Percentiles rank a stretch among this genome's conserved stretches.
Conservation (phyloP, 2,797 vertebrate species). For the Rhinophrynus dorsalis region DNA sequence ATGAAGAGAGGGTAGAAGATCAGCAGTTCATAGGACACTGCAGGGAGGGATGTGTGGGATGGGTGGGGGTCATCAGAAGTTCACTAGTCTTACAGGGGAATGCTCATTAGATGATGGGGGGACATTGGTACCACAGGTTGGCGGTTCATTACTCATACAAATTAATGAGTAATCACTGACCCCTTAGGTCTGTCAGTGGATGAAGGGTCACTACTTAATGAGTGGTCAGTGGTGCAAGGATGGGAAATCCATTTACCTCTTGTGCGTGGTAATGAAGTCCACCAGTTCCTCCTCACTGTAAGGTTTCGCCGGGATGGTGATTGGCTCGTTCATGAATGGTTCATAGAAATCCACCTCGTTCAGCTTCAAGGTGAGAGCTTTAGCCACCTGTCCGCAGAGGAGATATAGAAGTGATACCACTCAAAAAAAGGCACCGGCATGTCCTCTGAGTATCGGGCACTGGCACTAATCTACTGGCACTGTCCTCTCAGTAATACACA, state of each 20-base stretch:
- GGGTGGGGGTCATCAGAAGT: too few species aligned
- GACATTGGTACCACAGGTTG: too few species aligned
- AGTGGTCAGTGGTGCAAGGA: background rate
- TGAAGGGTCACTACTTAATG: too few species aligned
- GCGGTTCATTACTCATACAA: too few species aligned
- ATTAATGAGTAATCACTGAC: too few species aligned
- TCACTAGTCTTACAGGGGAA: too few species aligned
- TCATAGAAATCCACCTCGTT: constrained; percentile 98
- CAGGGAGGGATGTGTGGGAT: too few species aligned
- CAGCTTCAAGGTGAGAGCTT: constrained; percentile 89
- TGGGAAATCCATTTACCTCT: constrained; percentile 68
- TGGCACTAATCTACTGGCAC: too few species aligned
- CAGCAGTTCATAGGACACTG: too few species aligned
- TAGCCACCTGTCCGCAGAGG: constrained; percentile 80
- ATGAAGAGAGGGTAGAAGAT: too few species aligned
- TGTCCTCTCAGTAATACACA: too few species aligned
- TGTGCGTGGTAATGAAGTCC: constrained; percentile 89
- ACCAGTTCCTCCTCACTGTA: constrained; percentile 88
- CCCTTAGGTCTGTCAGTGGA: too few species aligned
- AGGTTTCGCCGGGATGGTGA: constrained; percentile 87
- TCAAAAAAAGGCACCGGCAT: background rate
- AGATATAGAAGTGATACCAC: background rate
- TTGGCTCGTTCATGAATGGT: constrained; percentile 93
- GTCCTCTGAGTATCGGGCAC: background rate
- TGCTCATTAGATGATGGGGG: background rate